Evolutionary conservation across 2,888 invertebrate species (phyloP), one percentile per base, ranked within the genome.

Genomic region (Ophion costatus): DNA sequence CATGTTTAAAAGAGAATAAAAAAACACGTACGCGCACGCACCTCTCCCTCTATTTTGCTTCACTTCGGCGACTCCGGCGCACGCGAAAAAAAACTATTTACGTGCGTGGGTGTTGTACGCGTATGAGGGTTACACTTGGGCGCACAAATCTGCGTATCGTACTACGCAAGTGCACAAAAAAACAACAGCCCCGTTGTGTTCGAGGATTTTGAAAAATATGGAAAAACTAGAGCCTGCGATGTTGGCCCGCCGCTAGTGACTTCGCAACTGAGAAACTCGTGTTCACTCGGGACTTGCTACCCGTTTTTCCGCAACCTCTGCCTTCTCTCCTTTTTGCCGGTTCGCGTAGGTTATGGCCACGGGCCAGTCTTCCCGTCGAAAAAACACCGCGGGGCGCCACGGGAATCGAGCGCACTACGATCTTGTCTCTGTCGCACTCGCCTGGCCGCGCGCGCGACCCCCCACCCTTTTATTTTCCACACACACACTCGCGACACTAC

Each of bases 381-480:
- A 77, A 91, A 92, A 91, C 92, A 90, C 91, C 88, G 90, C 88
- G 91, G 91, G 92, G 92, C 92, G 92, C 92, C 92, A 92, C 92
- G 91, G 90, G 90, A 90, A 89, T 83, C 82, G 76, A 71, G 77
- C 83, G 71, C 77, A 74, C 84, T 82, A 56, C 69, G 75, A 77
- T 71, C 86, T 84, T 70, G 56, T 77, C 78, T 14, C 66, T 64
- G 79, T 66, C 74, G 29, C 83, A 64, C 81, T 74, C 70, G 63
- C 82, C 51, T 56, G 11, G 20, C 24, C 56, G n/a, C n/a, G n/a
- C n/a, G n/a, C n/a, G 57, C 33, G 6, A 17, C 57, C 73, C 63
- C 63, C 77, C 56, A 63, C 57, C 20, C 51, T 64, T 45, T 76
- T 70, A 75, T 85, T 84, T 73, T 73, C 70, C 82, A 74, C 71